phyloP scores from a whole-genome alignment of 2,113 vertebrate species.

The Brachyhypopomus occidentalis region DNA sequence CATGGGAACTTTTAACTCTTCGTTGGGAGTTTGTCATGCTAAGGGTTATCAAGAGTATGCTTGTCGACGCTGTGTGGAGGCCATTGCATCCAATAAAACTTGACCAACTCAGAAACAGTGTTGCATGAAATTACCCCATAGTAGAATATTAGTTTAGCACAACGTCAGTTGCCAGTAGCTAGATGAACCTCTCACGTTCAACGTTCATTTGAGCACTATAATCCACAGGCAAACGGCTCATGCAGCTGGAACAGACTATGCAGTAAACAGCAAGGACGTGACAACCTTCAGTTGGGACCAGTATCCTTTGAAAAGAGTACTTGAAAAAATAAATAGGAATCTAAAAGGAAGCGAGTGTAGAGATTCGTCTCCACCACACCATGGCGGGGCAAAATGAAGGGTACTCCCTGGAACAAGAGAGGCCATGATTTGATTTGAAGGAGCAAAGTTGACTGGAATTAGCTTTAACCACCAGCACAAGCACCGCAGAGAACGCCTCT shows the following conservation, averaged over 20 bases:
- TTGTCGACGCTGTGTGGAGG: too few species aligned
- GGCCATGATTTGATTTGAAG: conserved; percentile 43
- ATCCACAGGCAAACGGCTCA: conserved; percentile 4
- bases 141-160: not conserved
- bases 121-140: not conserved
- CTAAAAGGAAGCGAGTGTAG: conserved; percentile 10
- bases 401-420: not conserved
- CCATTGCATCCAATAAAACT: too few species aligned
- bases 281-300: conserved; percentile 11
- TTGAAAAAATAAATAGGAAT: not conserved
- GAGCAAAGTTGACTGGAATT: conserved; percentile 31
- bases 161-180: not conserved
- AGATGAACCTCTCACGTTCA: conserved; percentile 6
- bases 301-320: conserved; percentile 8
- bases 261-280: conserved; percentile 36
- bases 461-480: conserved; percentile 42
- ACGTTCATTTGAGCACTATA: conserved; percentile 12
- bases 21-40: not conserved
- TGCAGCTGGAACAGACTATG: conserved; percentile 6
- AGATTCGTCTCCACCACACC: conserved; percentile 30
- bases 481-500: conserved; percentile 30
- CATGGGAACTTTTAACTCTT: not conserved
- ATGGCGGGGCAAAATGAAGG: conserved; percentile 10
- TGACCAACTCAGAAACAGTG: not conserved
- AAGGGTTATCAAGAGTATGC: too few species aligned